Conservation (phyloP, 1,140 invertebrate species). For the Cydia fagiglandana region DNA sequence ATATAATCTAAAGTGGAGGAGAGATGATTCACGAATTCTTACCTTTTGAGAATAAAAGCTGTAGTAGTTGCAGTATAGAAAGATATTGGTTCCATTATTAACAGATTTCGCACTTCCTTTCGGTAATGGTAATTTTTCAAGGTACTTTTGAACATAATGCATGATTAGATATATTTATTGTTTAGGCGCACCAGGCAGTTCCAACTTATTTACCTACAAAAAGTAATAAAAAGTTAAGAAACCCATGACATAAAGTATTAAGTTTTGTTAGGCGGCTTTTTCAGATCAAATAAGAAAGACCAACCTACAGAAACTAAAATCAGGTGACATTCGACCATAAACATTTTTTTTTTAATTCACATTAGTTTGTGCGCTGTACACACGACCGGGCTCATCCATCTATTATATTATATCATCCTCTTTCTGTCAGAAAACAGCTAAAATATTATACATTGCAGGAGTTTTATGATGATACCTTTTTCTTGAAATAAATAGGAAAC, state of each 20-base stretch:
- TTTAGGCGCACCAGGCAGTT: slow-evolving; percentile 5
- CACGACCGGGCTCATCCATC: too few relatives aligned
- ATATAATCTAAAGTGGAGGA: slow-evolving; percentile 1
- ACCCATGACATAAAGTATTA: slow-evolving; percentile 27
- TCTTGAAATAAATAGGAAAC: too few relatives aligned
- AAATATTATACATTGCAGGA: too few relatives aligned
- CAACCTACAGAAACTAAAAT: slow-evolving; percentile 63
- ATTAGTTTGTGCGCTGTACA: too few relatives aligned
- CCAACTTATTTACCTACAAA: slow-evolving; percentile 10
- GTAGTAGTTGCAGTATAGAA: slow-evolving; percentile 85
- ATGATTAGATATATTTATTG: slow-evolving; percentile 45
- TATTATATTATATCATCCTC: too few relatives aligned
- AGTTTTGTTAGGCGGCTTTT: slow-evolving; percentile 45
- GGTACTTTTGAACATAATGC: slow-evolving; percentile 73
- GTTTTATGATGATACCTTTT: too few relatives aligned
- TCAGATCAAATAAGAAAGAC: slow-evolving; percentile 51
- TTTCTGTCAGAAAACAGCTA: too few relatives aligned
- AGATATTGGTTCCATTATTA: slow-evolving; percentile 73
- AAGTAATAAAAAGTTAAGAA: slow-evolving; percentile 37
- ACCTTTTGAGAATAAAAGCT: slow-evolving; percentile 90
- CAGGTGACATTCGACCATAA: slow-evolving; percentile 60
- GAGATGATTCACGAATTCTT: slow-evolving; percentile 42
- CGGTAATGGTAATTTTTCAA: slow-evolving; percentile 65
- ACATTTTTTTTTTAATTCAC: background rate
- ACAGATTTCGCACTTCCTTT: slow-evolving; percentile 54